Conservation (phyloP, 2,113 vertebrate genomes). For the Hepsetus odoe region DNA sequence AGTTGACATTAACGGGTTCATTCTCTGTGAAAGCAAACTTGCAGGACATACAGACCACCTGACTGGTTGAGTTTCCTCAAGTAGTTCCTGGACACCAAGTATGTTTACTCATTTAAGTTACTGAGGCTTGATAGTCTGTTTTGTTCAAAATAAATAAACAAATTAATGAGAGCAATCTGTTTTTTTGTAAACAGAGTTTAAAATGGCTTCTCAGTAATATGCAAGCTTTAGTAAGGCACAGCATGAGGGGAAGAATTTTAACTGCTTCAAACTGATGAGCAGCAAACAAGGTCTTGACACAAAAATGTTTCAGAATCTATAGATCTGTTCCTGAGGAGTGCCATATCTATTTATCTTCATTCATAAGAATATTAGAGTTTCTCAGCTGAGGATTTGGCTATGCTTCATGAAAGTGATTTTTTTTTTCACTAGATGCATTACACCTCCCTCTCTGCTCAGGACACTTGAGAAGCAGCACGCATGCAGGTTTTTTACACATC, state of each 20-base stretch:
- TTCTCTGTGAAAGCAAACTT: not conserved
- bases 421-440: constrained; percentile 60
- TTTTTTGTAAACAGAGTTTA: not conserved
- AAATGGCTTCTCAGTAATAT: not conserved
- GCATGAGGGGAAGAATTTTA: not conserved
- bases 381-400: constrained; percentile 71
- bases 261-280: constrained; percentile 2
- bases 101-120: constrained; percentile 1
- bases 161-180: not conserved
- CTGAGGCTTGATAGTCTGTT: not conserved
- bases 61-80: not conserved
- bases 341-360: not conserved
- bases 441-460: constrained; percentile 58
- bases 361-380: constrained; percentile 72
- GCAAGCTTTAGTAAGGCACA: constrained; percentile 23
- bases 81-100: not conserved
- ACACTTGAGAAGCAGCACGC: constrained; percentile 63
- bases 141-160: not conserved
- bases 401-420: constrained; percentile 69
- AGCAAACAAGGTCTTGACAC: not conserved
- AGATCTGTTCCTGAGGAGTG: not conserved
- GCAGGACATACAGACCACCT: not conserved
- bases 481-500: constrained; percentile 72
- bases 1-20: constrained; percentile 18
- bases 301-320: constrained; percentile 11